Conservation (phyloP, 2,888 invertebrate genomes). For the Drosophila aldrichi region DNA sequence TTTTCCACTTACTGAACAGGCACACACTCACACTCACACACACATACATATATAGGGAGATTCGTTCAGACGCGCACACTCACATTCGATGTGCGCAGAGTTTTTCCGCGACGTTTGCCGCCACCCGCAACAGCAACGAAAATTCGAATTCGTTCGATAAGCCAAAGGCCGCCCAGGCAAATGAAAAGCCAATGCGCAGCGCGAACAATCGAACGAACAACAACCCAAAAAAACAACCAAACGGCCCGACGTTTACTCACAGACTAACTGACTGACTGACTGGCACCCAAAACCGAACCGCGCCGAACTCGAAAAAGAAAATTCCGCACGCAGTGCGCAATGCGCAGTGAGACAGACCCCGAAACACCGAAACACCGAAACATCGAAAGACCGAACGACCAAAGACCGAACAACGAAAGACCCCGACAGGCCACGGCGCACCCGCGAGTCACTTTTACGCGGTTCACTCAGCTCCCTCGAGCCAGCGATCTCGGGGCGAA, state of each 20-base stretch:
- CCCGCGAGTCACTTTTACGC: slow-evolving; percentile 82
- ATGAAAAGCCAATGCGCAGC: slow-evolving; percentile 8
- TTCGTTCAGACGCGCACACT: slow-evolving; percentile 18
- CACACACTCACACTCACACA: slow-evolving; percentile 14
- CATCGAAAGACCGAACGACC: slow-evolving; percentile 5
- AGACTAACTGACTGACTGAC: slow-evolving; percentile 67
- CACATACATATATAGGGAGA: background rate
- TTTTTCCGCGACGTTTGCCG: slow-evolving; percentile 64
- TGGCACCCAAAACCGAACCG: slow-evolving; percentile 53
- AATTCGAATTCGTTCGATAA: slow-evolving; percentile 59
- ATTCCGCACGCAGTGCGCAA: slow-evolving; percentile 74
- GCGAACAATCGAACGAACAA: slow-evolving; percentile 14
- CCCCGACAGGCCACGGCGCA: slow-evolving; percentile 78
- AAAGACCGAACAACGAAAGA: slow-evolving; percentile 26
- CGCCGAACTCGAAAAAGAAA: slow-evolving; percentile 68
- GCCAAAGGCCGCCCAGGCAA: slow-evolving; percentile 48
- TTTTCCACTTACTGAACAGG: slow-evolving; percentile 62
- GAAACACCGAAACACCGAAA: slow-evolving; percentile 21
- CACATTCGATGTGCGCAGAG: slow-evolving; percentile 63
- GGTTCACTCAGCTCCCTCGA: slow-evolving; percentile 43
- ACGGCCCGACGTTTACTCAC: slow-evolving; percentile 82
- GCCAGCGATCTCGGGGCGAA: slow-evolving; percentile 34
- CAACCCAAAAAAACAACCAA: slow-evolving; percentile 61
- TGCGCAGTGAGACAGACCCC: slow-evolving; percentile 61
- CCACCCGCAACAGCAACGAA: slow-evolving; percentile 63